Conservation (phyloP, 1,140 invertebrate species). For the Anthonomus grandis region DNA sequence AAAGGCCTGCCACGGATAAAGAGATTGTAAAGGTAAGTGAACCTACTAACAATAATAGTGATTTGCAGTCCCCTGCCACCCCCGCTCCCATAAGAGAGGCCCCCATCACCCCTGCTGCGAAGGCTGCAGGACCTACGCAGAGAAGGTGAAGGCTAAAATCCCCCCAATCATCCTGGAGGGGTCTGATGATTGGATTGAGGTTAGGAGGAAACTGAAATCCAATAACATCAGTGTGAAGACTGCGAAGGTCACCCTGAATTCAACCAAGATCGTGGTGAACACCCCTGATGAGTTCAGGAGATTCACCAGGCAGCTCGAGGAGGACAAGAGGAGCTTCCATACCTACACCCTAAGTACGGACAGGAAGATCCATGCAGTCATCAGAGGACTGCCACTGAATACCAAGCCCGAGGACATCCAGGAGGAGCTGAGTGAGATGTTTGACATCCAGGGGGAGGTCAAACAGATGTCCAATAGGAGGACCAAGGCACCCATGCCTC, state of each 20-base stretch:
- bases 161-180: background rate
- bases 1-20: too few species aligned
- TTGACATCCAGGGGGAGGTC: background rate
- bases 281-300: background rate
- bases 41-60: too few species aligned
- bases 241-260: background rate
- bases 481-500: background rate
- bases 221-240: background rate
- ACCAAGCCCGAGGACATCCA: background rate
- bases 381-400: background rate
- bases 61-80: background rate
- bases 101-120: too few species aligned
- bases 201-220: background rate
- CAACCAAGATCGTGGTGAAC: too few species aligned
- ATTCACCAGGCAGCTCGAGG: background rate
- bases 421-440: background rate
- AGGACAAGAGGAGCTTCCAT: background rate
- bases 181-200: background rate
- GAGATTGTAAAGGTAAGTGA: too few species aligned
- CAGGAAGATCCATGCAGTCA: background rate
- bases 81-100: too few species aligned
- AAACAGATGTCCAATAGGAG: background rate
- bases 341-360: background rate
- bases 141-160: too few species aligned
- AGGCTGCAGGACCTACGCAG: background rate